phyloP scores from a whole-genome alignment of 1,140 invertebrate genomes.

The Plodia interpunctella region DNA sequence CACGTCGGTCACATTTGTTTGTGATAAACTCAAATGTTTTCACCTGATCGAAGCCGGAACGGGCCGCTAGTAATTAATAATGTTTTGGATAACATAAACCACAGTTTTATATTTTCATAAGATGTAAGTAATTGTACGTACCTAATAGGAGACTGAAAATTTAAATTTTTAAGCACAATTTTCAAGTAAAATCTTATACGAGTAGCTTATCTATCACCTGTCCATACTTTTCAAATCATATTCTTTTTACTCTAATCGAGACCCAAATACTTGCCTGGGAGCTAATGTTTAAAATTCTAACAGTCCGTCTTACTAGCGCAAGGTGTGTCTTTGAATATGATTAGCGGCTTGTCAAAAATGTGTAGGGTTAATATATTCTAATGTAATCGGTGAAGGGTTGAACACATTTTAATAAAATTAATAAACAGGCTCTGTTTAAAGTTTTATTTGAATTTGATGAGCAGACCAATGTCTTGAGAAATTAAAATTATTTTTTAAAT shows the following conservation, averaged over 20 bases:
- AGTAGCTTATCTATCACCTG: slow-evolving; percentile 37
- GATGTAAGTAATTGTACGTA: too few relatives aligned
- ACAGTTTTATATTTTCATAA: too few relatives aligned
- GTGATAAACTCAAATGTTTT: too few relatives aligned
- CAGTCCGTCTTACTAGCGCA: slow-evolving; percentile 59
- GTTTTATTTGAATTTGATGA: slow-evolving; percentile 1
- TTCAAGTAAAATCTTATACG: background rate
- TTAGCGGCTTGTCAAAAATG: slow-evolving; percentile 74
- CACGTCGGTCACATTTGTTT: too few relatives aligned
- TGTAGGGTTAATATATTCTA: slow-evolving; percentile 64
- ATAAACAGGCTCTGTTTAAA: slow-evolving; percentile 21
- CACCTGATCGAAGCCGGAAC: too few relatives aligned
- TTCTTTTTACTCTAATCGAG: slow-evolving; percentile 47
- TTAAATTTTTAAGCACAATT: too few relatives aligned
- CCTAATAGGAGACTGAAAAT: too few relatives aligned
- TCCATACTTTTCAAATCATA: slow-evolving; percentile 47
- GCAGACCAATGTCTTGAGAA: background rate
- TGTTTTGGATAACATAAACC: too few relatives aligned
- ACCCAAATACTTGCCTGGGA: slow-evolving; percentile 47
- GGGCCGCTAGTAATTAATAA: too few relatives aligned
- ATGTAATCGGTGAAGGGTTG: slow-evolving; percentile 61
- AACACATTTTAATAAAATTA: slow-evolving; percentile 56
- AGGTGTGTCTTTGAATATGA: slow-evolving; percentile 71
- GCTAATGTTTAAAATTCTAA: slow-evolving; percentile 66
- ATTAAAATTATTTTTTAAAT: too few relatives aligned